Conservation (phyloP, 2,113 vertebrate species). For the Meles meles region DNA sequence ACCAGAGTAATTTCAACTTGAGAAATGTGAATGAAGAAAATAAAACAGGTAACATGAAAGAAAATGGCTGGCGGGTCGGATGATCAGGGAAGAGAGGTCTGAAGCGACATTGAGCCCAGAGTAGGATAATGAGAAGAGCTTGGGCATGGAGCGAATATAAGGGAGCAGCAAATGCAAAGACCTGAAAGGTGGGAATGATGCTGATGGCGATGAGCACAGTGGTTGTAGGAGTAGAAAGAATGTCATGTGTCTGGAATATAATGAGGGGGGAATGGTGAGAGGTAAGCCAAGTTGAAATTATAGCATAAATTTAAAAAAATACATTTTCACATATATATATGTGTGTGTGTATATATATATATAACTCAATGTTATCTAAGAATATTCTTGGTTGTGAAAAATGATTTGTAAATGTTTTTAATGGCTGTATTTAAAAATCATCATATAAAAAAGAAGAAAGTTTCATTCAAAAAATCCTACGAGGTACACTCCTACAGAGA, state of each 20-base stretch:
- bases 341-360: neutral
- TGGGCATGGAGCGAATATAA: neutral
- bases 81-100: neutral
- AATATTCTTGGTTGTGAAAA: slow-evolving; percentile 19
- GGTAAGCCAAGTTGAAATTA: neutral
- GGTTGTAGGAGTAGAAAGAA: neutral
- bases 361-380: neutral
- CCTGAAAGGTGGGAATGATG: neutral
- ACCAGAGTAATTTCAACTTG: neutral
- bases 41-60: neutral
- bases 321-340: neutral
- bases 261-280: neutral
- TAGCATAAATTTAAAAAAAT: neutral
- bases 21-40: neutral
- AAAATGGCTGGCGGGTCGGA: neutral
- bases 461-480: neutral
- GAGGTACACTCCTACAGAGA: neutral
- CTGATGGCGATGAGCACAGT: rapidly evolving
- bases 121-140: neutral
- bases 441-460: neutral
- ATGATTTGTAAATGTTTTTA: slow-evolving; percentile 48
- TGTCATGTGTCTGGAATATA: neutral
- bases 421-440: slow-evolving; percentile 9
- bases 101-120: neutral
- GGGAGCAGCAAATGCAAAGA: neutral